Base-by-base conservation (phyloP, 2,888 invertebrate genomes). In the Linnaemya tessellans region DNA sequence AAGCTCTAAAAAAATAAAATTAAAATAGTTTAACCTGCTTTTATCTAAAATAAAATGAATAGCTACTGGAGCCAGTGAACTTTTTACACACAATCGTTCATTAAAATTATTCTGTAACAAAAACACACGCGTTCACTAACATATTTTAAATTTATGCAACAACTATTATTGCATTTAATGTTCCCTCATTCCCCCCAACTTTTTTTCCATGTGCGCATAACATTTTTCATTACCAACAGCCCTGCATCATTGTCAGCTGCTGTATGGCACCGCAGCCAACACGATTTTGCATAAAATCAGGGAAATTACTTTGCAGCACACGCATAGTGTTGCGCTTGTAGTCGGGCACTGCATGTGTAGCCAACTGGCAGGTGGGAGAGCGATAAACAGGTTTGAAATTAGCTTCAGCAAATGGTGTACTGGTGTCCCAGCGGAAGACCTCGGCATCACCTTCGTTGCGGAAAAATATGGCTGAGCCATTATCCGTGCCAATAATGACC, bases 181-280 rank as follows among this genome's bases (percentile, higher is more conserved):
- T 56, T 43, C 35, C 3, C n/a, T 22, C 15, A 22, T 3, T 9
- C 51, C 2, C 20, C 7, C 15, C n/a, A n/a, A n/a, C n/a, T n/a
- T n/a, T 15, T 38, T 10, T n/a, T n/a, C 11, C 20, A 9, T 38
- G 1, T 62, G 20, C 0, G 18, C n/a, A 11, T 35, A 4, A 13
- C 1, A 5, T 0, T 1, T 3, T 43, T 18, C 15, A 13, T 87
- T 89, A 92, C 90, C 90, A 92, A 86, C 92, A 92, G 15, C 91
- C 92, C 78, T 92, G 92, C 92, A 92, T 92, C 80, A 91, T 87
- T 62, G 89, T 90, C 58, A 94, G 90, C 67, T 94, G 93, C 88
- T 95, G 95, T 51, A 94, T 93, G 54, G 94, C 94, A 1, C 94
- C 94, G 88, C 95, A 95, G 30, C 95, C 95, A 51, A 95, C 94